Evolutionary conservation across 2,113 vertebrate genomes (phyloP).

Genomic region (Sigmodon hispidus): DNA sequence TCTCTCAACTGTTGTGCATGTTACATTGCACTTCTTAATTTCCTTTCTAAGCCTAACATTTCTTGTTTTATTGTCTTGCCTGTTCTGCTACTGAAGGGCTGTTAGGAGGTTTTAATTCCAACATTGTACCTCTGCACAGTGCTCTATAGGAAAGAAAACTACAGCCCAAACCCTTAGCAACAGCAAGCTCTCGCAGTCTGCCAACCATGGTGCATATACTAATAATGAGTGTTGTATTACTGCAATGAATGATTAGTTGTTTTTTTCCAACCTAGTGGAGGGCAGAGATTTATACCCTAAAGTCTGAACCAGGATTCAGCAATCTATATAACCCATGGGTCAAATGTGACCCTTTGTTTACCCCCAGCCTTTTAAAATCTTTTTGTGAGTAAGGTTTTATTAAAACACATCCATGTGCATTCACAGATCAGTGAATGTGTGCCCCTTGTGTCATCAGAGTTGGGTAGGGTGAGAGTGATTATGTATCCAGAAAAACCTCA

Average conservation of each 20-base stretch:
- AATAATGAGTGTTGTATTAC: not conserved
- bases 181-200: not conserved
- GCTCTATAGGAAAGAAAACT: not conserved
- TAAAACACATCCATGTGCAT: not conserved
- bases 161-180: not conserved
- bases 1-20: too few species aligned
- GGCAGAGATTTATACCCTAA: not conserved
- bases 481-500: not conserved
- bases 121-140: not conserved
- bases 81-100: not conserved
- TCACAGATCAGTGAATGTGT: not conserved
- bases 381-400: constrained; percentile 4
- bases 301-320: not conserved
- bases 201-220: too few species aligned
- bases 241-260: not conserved
- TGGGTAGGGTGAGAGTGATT: not conserved
- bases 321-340: not conserved
- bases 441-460: not conserved
- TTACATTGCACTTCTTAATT: not conserved
- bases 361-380: not conserved
- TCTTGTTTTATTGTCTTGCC: not conserved
- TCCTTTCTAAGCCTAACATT: not conserved
- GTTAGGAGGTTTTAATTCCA: not conserved
- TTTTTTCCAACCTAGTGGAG: not conserved
- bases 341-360: not conserved